Evolutionary conservation across 30 jellyfish, hydroid and myxozoan genomes (phyloP).

Genomic region (Chrysaora quinquecirrha): DNA sequence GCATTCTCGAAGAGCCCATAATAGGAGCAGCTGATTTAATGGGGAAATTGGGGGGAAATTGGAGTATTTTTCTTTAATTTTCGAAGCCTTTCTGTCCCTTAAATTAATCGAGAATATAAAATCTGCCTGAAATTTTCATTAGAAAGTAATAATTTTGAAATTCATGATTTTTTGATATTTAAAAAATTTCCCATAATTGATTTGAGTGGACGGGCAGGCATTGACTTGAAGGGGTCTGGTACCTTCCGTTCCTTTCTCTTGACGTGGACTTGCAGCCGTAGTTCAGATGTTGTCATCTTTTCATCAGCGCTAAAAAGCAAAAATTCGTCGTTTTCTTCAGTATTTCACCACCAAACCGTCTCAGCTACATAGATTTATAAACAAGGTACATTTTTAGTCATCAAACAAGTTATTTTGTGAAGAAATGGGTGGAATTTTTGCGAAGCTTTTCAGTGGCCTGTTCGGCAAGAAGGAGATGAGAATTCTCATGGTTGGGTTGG

Average conservation of each 20-base stretch:
- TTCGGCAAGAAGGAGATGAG: conserved; percentile 96
- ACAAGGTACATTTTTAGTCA: neutral
- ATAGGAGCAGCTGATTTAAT: neutral
- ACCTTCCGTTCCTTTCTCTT: conserved; percentile 48
- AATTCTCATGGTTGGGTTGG: conserved; percentile 98
- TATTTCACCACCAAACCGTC: neutral
- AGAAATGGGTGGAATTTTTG: conserved; percentile 67
- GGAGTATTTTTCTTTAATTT: too few relatives aligned
- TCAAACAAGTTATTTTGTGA: neutral
- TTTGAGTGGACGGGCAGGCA: neutral
- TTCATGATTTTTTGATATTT: neutral
- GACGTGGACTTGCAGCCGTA: conserved; percentile 68
- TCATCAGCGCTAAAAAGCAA: neutral
- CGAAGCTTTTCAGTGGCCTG: conserved; percentile 51
- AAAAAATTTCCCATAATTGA: too few relatives aligned
- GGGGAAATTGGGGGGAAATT: too few relatives aligned
- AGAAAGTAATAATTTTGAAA: too few relatives aligned
- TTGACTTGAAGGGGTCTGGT: conserved; percentile 43
- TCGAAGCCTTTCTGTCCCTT: too few relatives aligned
- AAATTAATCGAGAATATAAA: too few relatives aligned
- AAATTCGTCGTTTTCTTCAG: neutral
- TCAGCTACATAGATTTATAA: neutral
- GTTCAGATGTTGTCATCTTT: conserved; percentile 45
- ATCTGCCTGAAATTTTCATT: too few relatives aligned
- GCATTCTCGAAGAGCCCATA: neutral